A percentile compares a stretch with the other conserved stretches of the same genome.
Evolutionary conservation across 2,113 vertebrate species (phyloP).

Genomic region (Aviceda subcristata): DNA sequence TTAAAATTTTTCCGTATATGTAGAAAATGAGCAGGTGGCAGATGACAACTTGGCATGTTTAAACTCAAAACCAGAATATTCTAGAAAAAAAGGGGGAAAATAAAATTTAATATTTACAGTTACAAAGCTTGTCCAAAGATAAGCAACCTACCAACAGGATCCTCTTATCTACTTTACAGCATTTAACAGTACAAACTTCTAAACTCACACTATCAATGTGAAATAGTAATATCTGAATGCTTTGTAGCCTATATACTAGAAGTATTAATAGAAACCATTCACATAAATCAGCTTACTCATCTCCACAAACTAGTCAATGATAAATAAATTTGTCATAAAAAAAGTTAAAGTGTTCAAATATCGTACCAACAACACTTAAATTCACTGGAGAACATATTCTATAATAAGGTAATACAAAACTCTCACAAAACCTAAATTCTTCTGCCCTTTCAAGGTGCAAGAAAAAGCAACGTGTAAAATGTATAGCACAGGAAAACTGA

Average conservation of each 20-base stretch:
- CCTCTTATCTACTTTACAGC: background rate
- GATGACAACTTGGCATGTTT: background rate
- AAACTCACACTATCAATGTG: background rate
- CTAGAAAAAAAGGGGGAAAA: rapidly evolving
- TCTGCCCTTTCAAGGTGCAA: background rate
- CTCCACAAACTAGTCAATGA: background rate
- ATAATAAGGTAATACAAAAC: background rate
- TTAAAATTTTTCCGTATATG: background rate
- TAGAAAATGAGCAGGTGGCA: background rate
- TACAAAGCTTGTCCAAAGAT: background rate
- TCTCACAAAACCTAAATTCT: background rate
- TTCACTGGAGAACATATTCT: background rate
- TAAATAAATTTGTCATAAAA: background rate
- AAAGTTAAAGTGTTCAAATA: background rate
- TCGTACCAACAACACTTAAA: background rate
- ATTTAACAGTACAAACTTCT: background rate
- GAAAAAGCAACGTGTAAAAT: background rate
- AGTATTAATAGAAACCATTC: background rate
- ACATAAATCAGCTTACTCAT: background rate
- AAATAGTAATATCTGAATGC: background rate
- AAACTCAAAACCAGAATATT: background rate
- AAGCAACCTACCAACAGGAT: background rate
- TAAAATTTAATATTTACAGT: background rate
- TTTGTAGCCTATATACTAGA: background rate
- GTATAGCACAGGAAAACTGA: background rate